Base-by-base conservation (phyloP, 2,888 invertebrate species). In the Dolichopus griseipennis region DNA sequence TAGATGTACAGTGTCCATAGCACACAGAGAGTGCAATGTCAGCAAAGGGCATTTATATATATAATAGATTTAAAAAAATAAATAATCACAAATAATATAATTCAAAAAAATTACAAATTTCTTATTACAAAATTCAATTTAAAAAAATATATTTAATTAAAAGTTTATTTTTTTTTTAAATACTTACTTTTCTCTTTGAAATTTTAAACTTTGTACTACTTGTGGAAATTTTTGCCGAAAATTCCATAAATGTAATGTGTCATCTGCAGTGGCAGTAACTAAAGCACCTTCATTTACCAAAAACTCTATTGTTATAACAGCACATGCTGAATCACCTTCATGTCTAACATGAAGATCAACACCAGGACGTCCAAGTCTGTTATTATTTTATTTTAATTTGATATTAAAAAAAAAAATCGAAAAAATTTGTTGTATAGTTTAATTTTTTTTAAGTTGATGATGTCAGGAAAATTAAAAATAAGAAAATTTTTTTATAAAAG, bases 251-350 rank as follows among this genome's bases (percentile, higher is more conserved):
- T 99, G 97, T 70, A 99, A 84, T 76, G 91, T 91, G 83, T 98
- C 97, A 83, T 99, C 98, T 15, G 95, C 91, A 72, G 97, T 97
- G 75, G 94, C 93, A 66, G 97, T 94, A 75, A 99, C 90, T 73
- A 99, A 86, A 69, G 94, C 94, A 68, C 98, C 99, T 85, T 99
- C 98, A 85, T 99, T 99, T 78, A 97, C 86, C 75, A 98, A 87
- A 84, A 99, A 99, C 80, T 92, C 89, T 75, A 95, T 87, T 83
- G 96, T 95, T 74, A 93, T 86, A 71, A 99, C 94, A 65, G 82
- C 80, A 74, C 80, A 81, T 67, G 79, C 81, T 62, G 81, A 81
- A 72, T 82, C 82, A 67, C 81, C 81, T 77, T 93, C 93, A 84
- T 98, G 98, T 71, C 91, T 89, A 70, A 95, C 90, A 83, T 95